Base-by-base conservation (phyloP, 2,797 vertebrate genomes). In the Helostoma temminkii region DNA sequence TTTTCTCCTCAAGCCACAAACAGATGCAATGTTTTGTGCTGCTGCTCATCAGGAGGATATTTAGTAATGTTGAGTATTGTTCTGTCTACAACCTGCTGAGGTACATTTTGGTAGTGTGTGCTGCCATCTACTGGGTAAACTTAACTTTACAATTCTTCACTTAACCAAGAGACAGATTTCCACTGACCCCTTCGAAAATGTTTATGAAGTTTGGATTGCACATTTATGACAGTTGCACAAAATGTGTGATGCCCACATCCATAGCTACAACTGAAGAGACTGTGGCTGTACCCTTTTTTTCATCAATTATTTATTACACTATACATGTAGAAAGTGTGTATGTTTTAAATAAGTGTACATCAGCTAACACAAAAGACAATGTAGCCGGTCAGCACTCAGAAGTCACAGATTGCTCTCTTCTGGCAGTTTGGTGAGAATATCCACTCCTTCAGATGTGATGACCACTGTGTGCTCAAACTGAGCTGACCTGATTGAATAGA, bases 381-480 rank as follows among this genome's bases (percentile, higher is more conserved):
- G 25, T 28, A 18, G 3, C 2, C 3, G 10, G 8, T 59, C 16
- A 39, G 49, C 18, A 21, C 30, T 10, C 16, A 0, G 12, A 56
- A 37, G 42, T 88, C 75, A 84, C 36, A 65, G 54, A 55, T 59
- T 41, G 43, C 66, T 74, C 73, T 95, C 94, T 28, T 93, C 91
- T 18, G 92, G 91, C 18, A 94, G 83, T 84, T 91, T 89, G 71
- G 94, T 95, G 77, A 95, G 94, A 91, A 98, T 92, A 80, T 99
- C 95, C 76, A 93, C 95, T 62, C 96, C 96, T 16, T 93, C 75
- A 9, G 94, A 91, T 11, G 96, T 97, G 91, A 99, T 94, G 76
- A 96, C 93, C 68, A 99, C 80, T 0, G 97, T 98, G 88, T 95
- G 98, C 78, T 99, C 98, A 78, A 98, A 99, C 90, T 98, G 97